A percentile compares a stretch with the other conserved stretches of the same genome.
Conservation (phyloP, 2,888 invertebrate species). For the Caenorhabditis becei region DNA sequence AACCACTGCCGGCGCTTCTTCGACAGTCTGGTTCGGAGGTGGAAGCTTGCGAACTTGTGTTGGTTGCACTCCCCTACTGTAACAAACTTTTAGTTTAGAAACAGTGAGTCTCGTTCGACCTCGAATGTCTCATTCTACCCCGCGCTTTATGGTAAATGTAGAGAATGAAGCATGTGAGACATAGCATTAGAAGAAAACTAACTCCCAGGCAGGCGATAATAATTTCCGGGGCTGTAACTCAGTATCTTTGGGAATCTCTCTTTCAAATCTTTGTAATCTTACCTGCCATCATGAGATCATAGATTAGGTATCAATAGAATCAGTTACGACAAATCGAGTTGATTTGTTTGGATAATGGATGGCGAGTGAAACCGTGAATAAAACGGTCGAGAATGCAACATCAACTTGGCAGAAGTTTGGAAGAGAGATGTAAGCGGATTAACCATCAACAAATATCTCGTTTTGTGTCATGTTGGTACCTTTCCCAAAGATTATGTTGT, state of each 20-base stretch:
- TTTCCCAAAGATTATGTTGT: slow-evolving; percentile 9
- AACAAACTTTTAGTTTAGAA: slow-evolving; percentile 5
- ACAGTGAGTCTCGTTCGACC: slow-evolving; percentile 21
- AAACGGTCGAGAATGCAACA: slow-evolving; percentile 47
- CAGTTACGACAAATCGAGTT: too few relatives aligned
- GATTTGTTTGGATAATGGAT: background rate
- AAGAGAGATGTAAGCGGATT: slow-evolving; percentile 53
- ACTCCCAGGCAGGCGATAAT: slow-evolving; percentile 57
- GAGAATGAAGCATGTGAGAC: slow-evolving; percentile 51
- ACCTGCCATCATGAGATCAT: slow-evolving; percentile 21
- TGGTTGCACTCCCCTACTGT: slow-evolving; percentile 45
- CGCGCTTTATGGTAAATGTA: slow-evolving; percentile 52
- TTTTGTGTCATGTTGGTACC: slow-evolving; percentile 13
- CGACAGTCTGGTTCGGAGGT: slow-evolving; percentile 7
- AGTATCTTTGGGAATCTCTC: background rate
- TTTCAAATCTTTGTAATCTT: background rate
- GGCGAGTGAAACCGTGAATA: background rate
- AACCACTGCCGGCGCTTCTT: slow-evolving; percentile 28
- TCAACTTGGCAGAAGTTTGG: slow-evolving; percentile 19
- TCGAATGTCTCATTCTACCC: slow-evolving; percentile 43
- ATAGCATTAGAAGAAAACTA: slow-evolving; percentile 41
- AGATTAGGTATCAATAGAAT: background rate
- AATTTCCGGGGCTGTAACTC: slow-evolving; percentile 53
- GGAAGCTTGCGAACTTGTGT: slow-evolving; percentile 37
- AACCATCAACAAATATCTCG: slow-evolving; percentile 35